Evolutionary conservation across 2,113 vertebrate species (phyloP).

Genomic region (Diadophis punctatus): DNA sequence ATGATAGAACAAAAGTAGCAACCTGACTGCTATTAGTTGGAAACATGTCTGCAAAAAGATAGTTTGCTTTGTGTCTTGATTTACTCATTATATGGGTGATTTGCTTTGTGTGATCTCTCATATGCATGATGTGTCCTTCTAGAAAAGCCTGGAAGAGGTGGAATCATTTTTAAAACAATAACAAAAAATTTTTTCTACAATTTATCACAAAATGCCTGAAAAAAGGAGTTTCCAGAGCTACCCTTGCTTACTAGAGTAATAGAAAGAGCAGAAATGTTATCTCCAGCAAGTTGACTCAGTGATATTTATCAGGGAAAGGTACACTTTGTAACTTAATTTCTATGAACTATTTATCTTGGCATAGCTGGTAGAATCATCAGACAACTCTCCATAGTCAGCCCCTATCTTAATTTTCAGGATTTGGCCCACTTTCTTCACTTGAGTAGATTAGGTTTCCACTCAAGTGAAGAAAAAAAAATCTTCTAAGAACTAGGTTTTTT

Average conservation of each 20-base stretch:
- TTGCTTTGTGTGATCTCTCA: neutral
- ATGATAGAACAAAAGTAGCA: neutral
- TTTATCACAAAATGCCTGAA: neutral
- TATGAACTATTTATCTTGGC: neutral
- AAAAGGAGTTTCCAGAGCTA: neutral
- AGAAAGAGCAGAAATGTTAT: neutral
- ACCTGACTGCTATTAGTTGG: neutral
- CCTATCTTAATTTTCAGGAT: neutral
- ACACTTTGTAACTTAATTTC: neutral
- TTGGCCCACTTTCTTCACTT: neutral
- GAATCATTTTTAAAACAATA: neutral
- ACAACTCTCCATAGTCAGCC: neutral
- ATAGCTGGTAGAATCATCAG: neutral
- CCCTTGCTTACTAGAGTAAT: neutral
- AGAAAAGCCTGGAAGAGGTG: neutral
- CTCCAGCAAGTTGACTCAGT: neutral
- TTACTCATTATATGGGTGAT: neutral
- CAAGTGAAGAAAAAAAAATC: neutral
- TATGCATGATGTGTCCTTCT: neutral
- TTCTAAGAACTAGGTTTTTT: neutral
- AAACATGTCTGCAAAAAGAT: neutral
- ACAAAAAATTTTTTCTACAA: neutral
- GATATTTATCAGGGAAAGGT: neutral
- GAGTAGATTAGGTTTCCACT: neutral
- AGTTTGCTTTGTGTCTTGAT: neutral